Evolutionary conservation across 1,140 invertebrate genomes (phyloP).

Genomic region (Euglossa dilemma): DNA sequence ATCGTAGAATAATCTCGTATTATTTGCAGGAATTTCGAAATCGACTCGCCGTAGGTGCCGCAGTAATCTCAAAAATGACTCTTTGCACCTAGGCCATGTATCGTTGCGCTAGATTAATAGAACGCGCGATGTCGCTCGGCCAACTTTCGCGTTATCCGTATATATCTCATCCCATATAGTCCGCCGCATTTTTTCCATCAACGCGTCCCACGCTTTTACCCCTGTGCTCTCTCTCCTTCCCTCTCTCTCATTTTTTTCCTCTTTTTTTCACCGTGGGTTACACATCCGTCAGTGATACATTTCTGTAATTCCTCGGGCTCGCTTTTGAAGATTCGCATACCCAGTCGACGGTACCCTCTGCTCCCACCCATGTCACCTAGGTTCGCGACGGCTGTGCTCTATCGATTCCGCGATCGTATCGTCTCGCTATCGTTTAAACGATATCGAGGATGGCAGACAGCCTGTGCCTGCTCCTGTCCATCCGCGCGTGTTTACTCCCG

Average conservation of each 20-base stretch:
- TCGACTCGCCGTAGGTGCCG: background rate
- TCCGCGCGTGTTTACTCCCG: background rate
- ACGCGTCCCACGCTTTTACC: background rate
- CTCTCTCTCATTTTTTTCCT: background rate
- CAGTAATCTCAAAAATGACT: conserved; percentile 11
- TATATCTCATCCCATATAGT: background rate
- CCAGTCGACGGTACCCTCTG: background rate
- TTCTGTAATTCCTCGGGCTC: conserved; percentile 28
- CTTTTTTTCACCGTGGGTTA: background rate
- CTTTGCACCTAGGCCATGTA: background rate
- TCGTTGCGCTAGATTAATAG: background rate
- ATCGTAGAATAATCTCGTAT: background rate
- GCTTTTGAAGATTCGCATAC: conserved; percentile 37
- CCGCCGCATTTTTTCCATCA: conserved; percentile 4
- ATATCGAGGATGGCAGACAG: conserved; percentile 37
- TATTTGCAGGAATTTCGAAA: background rate
- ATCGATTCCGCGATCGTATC: conserved; percentile 33
- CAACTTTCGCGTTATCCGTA: conserved; percentile 19
- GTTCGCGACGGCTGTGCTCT: background rate
- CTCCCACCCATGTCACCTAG: background rate
- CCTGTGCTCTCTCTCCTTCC: background rate
- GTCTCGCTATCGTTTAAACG: conserved; percentile 45
- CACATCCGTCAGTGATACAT: conserved; percentile 16
- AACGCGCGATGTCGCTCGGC: background rate
- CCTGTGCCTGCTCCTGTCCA: background rate